These are phyloP conservation scores for Ranitomeya variabilis DNA, from an alignment of 2,113 vertebrate genomes.

Conservation along the genomic window DNA sequence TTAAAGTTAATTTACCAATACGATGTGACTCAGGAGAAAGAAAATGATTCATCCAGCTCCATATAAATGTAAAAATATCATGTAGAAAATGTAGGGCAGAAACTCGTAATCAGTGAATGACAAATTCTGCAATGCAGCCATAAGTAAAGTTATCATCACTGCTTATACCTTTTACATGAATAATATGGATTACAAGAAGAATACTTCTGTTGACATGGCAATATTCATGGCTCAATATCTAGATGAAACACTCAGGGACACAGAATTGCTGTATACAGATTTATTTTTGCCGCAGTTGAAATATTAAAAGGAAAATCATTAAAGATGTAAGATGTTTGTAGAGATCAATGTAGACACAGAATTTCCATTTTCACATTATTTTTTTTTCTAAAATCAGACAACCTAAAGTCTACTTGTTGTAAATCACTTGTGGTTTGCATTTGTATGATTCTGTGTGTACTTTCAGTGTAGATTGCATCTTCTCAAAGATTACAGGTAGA, in stretches of 20 bases:
- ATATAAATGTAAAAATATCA: neutral
- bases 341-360: conserved; percentile 2
- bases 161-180: neutral
- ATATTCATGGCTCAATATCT: conserved; percentile 14
- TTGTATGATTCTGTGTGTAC: neutral
- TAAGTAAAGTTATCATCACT: neutral
- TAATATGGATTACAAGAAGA: neutral
- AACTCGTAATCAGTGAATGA: neutral
- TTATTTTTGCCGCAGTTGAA: neutral
- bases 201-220: neutral
- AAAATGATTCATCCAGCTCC: neutral
- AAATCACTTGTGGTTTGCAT: neutral
- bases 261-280: conserved; percentile 1
- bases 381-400: neutral
- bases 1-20: neutral
- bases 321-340: conserved; percentile 13
- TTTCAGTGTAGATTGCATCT: neutral
- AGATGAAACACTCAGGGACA: conserved; percentile 7
- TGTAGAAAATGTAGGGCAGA: neutral
- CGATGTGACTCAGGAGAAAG: neutral
- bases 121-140: neutral
- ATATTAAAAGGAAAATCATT: conserved; percentile 16
- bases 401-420: neutral
- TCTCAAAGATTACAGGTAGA: neutral
- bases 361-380: neutral